Evolutionary conservation across 2,113 vertebrate genomes (phyloP).

Genomic region (Geococcyx californianus): DNA sequence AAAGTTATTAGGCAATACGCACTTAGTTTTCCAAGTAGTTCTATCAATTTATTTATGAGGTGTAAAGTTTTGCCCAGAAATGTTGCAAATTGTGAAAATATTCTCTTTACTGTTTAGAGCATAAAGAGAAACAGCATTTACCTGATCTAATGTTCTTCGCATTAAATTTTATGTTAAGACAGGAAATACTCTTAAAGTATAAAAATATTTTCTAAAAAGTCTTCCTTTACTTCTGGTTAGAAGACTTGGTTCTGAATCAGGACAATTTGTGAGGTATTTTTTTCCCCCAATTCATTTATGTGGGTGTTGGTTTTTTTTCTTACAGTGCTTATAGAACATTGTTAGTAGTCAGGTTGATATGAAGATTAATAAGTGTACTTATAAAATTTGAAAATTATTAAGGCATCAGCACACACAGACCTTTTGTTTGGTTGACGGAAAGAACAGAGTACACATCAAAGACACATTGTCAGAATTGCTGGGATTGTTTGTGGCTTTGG

Average conservation of each 20-base stretch:
- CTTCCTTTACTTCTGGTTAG: background rate
- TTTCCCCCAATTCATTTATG: background rate
- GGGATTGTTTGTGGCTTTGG: background rate
- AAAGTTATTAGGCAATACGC: background rate
- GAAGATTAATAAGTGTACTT: background rate
- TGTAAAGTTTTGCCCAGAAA: slow-evolving; percentile 3
- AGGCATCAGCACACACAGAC: background rate
- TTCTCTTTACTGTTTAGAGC: background rate
- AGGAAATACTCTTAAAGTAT: background rate
- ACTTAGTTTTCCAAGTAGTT: background rate
- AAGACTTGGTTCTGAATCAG: background rate
- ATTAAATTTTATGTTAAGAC: background rate
- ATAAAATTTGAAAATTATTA: background rate
- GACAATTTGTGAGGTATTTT: background rate
- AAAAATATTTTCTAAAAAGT: background rate
- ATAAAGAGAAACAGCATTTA: background rate
- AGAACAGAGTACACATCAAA: background rate
- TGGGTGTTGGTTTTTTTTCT: background rate
- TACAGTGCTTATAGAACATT: background rate
- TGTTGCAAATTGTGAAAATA: background rate
- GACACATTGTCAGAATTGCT: background rate
- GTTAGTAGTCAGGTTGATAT: background rate
- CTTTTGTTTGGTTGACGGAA: background rate
- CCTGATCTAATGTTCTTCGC: background rate
- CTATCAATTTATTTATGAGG: slow-evolving; percentile 5